These are phyloP conservation scores for Anoplolepis gracilipes DNA, from an alignment of 1,140 invertebrate species.

Conservation along the genomic window DNA sequence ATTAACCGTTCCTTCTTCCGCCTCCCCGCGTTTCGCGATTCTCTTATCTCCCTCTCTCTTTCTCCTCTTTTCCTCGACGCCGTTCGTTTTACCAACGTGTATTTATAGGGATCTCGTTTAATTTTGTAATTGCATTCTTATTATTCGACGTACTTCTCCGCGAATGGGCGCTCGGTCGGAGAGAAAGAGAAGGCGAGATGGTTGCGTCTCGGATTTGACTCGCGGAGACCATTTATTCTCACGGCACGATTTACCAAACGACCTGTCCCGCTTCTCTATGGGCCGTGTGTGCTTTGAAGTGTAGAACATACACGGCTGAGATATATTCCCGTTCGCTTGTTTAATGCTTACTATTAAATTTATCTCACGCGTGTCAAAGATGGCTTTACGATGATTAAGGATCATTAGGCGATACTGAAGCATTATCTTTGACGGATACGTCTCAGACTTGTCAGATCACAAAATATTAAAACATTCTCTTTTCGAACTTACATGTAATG, in stretches of 20 bases:
- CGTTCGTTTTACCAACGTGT: constrained; percentile 31
- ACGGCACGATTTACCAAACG: constrained; percentile 62
- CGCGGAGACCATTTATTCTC: constrained; percentile 69
- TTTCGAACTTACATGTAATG: constrained; percentile 22
- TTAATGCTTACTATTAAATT: constrained; percentile 68
- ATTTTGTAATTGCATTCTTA: constrained; percentile 70
- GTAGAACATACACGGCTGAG: constrained; percentile 25
- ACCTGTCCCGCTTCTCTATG: constrained; percentile 64
- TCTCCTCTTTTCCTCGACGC: background rate
- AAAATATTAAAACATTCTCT: constrained; percentile 34
- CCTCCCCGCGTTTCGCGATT: constrained; percentile 45
- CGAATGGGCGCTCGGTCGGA: constrained; percentile 2
- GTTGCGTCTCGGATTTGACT: constrained; percentile 51
- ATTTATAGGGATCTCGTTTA: constrained; percentile 78
- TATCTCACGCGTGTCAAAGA: constrained; percentile 41
- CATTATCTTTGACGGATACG: constrained; percentile 28
- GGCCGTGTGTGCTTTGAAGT: constrained; percentile 59
- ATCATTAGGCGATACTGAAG: constrained; percentile 54
- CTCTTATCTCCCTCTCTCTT: background rate
- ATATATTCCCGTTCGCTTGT: constrained; percentile 63
- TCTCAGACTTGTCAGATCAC: constrained; percentile 30
- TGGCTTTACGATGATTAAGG: constrained; percentile 50
- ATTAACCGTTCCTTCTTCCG: constrained; percentile 80
- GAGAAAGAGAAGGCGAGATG: constrained; percentile 5
- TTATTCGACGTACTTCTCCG: constrained; percentile 56